Conservation (phyloP, 2,113 vertebrate genomes). For the Hylia prasina region DNA sequence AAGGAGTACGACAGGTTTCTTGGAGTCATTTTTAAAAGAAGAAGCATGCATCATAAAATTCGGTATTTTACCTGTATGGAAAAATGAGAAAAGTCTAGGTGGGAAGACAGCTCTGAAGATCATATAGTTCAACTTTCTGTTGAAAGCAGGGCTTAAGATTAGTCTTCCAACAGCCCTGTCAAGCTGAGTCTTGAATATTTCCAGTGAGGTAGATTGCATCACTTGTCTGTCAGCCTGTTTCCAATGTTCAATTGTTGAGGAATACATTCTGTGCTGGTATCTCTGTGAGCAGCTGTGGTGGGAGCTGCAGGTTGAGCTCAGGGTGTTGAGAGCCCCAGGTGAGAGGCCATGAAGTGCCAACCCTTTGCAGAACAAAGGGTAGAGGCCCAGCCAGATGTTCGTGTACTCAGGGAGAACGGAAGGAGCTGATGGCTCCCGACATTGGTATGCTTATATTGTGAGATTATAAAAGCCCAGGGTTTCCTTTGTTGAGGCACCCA, state of each 20-base stretch:
- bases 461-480: fast-evolving
- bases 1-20: neutral
- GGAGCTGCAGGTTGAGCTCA: neutral
- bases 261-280: neutral
- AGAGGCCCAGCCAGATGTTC: neutral
- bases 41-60: neutral
- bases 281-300: neutral
- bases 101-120: neutral
- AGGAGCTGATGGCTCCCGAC: neutral
- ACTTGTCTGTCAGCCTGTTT: neutral
- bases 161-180: neutral
- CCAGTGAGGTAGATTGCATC: neutral
- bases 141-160: neutral
- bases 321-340: no score
- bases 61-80: neutral
- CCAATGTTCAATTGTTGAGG: neutral
- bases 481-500: neutral
- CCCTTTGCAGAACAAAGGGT: neutral
- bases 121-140: neutral
- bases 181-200: neutral
- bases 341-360: neutral
- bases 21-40: neutral
- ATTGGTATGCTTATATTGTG: fast-evolving
- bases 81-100: neutral
- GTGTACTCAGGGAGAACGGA: fast-evolving